Conservation (phyloP, 2,113 vertebrate genomes). For the Neoarius graeffei region DNA sequence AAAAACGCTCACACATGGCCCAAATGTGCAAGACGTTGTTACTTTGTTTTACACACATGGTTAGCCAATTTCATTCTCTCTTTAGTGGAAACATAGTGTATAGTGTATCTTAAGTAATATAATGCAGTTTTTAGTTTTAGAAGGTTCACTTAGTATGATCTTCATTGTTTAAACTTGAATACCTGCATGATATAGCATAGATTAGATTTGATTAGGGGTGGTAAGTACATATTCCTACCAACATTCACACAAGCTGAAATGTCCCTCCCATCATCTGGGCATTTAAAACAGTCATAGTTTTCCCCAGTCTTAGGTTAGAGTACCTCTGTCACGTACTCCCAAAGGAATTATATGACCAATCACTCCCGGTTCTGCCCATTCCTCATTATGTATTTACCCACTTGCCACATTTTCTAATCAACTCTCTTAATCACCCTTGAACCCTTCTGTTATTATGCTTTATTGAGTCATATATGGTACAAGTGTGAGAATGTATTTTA, state of each 20-base stretch:
- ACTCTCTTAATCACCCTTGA: background rate
- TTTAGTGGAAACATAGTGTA: constrained; percentile 34
- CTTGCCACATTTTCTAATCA: background rate
- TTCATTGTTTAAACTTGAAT: background rate
- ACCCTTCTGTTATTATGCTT: background rate
- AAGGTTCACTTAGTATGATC: background rate
- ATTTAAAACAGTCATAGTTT: background rate
- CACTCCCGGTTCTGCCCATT: background rate
- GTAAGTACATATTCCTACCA: background rate
- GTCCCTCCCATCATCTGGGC: background rate
- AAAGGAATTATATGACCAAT: background rate
- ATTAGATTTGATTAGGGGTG: background rate
- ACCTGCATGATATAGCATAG: background rate
- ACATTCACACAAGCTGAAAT: background rate
- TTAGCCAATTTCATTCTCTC: constrained; percentile 19
- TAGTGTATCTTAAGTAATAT: constrained; percentile 9
- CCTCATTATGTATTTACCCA: background rate
- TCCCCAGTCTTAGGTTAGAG: background rate
- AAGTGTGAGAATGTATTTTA: background rate
- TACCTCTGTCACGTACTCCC: background rate
- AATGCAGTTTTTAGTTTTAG: constrained; percentile 16
- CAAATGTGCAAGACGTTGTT: constrained; percentile 30
- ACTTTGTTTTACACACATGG: constrained; percentile 34
- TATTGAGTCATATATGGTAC: background rate
- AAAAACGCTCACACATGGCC: constrained; percentile 39